Evolutionary conservation across 2,888 invertebrate genomes (phyloP).

Genomic region (Oxytorus armatus): DNA sequence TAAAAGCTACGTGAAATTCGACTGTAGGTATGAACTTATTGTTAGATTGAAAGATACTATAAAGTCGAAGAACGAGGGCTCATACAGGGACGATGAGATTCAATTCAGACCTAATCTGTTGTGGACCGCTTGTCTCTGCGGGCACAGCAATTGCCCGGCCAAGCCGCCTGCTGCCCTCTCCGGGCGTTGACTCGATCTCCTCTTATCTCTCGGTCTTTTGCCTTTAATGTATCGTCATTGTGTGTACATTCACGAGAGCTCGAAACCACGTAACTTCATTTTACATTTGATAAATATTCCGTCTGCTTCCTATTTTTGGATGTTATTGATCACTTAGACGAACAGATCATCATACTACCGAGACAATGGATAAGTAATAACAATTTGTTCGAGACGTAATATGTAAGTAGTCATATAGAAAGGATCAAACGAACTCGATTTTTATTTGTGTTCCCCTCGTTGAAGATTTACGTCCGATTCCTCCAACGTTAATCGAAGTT

Average conservation of each 20-base stretch:
- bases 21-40: constrained; percentile 16
- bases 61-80: constrained; percentile 45
- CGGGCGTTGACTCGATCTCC: constrained; percentile 57
- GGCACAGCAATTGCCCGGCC: constrained; percentile 56
- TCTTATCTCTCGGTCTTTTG: constrained; percentile 35
- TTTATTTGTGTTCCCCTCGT: not conserved
- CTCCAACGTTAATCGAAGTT: no score
- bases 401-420: not conserved
- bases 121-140: constrained; percentile 31
- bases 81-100: constrained; percentile 53
- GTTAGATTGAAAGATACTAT: constrained; percentile 20
- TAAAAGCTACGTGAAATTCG: constrained; percentile 17
- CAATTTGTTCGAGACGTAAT: constrained; percentile 11
- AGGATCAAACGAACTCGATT: constrained; percentile 28
- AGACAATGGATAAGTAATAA: constrained; percentile 2
- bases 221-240: constrained; percentile 27
- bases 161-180: not conserved
- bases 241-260: constrained; percentile 7
- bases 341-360: constrained; percentile 15
- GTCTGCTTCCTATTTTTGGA: not conserved
- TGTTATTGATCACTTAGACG: not conserved
- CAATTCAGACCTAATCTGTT: constrained; percentile 62
- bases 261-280: constrained; percentile 3
- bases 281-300: constrained; percentile 11
- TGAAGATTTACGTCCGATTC: no score